Percentiles rank a stretch among this genome's conserved stretches.
Evolutionary conservation across 1,140 invertebrate genomes (phyloP).

Genomic region (Rhyacophila brunnea): DNA sequence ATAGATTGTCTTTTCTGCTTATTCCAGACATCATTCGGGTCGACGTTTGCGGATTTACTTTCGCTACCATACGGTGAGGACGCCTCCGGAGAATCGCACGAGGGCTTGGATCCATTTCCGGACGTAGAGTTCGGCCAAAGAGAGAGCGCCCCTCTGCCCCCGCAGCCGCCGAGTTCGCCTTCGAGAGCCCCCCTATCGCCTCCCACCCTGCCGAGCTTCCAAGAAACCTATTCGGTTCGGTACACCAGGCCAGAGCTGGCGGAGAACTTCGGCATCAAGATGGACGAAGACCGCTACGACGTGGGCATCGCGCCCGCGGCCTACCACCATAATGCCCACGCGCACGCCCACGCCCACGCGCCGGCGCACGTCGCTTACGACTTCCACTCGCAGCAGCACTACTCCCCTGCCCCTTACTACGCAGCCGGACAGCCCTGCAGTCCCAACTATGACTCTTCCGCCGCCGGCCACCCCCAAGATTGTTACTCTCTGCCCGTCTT

Average conservation of each 20-base stretch:
- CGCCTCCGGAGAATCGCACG: constrained; percentile 52
- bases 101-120: constrained; percentile 53
- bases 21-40: constrained; percentile 57
- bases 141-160: constrained; percentile 39
- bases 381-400: constrained; percentile 57
- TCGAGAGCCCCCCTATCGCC: constrained; percentile 47
- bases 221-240: constrained; percentile 79
- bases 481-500: constrained; percentile 64
- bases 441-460: constrained; percentile 53
- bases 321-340: constrained; percentile 57
- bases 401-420: constrained; percentile 54
- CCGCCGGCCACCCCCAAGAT: constrained; percentile 53
- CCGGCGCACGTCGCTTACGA: constrained; percentile 59
- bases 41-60: constrained; percentile 55
- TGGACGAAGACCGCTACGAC: constrained; percentile 76
- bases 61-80: constrained; percentile 55
- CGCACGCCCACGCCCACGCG: constrained; percentile 48
- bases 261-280: constrained; percentile 64
- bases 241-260: constrained; percentile 60
- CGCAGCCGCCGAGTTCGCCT: constrained; percentile 42
- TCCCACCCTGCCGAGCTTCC: constrained; percentile 77
- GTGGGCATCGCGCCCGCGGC: constrained; percentile 51
- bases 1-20: constrained; percentile 4
- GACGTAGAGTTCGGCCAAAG: constrained; percentile 53
- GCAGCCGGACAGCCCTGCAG: constrained; percentile 56